Percentiles rank a stretch among this genome's conserved stretches.
Conservation (phyloP, 2,888 invertebrate species). For the Allolobophora icterica region DNA sequence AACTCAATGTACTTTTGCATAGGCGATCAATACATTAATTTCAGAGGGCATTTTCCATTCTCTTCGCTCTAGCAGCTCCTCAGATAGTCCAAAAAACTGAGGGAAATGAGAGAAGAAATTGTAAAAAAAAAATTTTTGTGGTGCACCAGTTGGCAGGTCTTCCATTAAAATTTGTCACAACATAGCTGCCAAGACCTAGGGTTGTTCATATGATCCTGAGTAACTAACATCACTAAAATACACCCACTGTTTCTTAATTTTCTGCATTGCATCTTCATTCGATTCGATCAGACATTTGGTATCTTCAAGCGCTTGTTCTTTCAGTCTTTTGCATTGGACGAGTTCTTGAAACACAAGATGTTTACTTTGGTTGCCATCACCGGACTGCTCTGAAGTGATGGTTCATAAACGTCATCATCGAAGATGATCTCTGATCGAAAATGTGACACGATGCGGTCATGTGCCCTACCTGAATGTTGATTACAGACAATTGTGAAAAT, state of each 20-base stretch:
- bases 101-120: too few relatives aligned
- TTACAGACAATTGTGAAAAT: neutral
- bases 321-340: neutral
- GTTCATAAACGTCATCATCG: neutral
- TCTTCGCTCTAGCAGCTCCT: too few relatives aligned
- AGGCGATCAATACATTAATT: too few relatives aligned
- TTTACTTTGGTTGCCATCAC: neutral
- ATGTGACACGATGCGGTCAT: neutral
- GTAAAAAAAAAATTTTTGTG: too few relatives aligned
- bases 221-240: neutral
- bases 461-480: neutral
- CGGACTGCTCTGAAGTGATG: constrained; percentile 2
- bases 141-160: too few relatives aligned
- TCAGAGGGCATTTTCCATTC: too few relatives aligned
- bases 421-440: neutral
- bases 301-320: neutral
- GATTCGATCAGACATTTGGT: too few relatives aligned
- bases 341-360: neutral
- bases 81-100: too few relatives aligned
- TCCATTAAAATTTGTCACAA: too few relatives aligned
- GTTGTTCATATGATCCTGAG: too few relatives aligned
- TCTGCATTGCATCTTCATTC: neutral
- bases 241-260: neutral
- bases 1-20: too few relatives aligned
- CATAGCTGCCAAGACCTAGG: too few relatives aligned